These are phyloP conservation scores for Astropecten irregularis DNA, from an alignment of 53 echinoderm and acorn worm genomes.

Conservation along the genomic window DNA sequence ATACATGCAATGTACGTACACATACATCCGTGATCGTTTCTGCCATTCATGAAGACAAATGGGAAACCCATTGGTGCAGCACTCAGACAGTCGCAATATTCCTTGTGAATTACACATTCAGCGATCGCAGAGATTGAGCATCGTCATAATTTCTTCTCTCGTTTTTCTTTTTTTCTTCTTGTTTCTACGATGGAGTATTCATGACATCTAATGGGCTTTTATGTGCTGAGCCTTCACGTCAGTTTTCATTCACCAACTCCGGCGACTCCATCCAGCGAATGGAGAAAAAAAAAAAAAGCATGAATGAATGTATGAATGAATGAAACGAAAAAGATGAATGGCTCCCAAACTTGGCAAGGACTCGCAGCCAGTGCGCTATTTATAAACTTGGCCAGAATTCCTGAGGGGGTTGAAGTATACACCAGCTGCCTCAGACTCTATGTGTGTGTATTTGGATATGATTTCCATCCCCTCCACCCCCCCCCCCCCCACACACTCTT, in stretches of 20 bases:
- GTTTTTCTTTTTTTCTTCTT: too few relatives aligned
- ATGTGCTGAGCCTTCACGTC: not conserved
- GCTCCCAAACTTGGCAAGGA: constrained; percentile 41
- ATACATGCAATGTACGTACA: too few relatives aligned
- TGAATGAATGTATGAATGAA: constrained; percentile 38
- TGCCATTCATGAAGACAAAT: too few relatives aligned
- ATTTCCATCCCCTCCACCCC: not conserved
- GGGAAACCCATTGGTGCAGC: too few relatives aligned
- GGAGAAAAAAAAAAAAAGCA: not conserved
- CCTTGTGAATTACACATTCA: too few relatives aligned
- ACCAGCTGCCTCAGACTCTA: constrained; percentile 12
- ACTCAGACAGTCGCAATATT: too few relatives aligned
- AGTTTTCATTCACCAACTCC: constrained; percentile 41
- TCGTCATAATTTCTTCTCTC: too few relatives aligned
- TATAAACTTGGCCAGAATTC: not conserved
- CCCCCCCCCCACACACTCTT: not conserved
- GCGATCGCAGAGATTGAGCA: too few relatives aligned
- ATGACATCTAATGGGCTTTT: not conserved
- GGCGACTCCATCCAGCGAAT: too few relatives aligned
- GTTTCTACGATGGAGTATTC: too few relatives aligned
- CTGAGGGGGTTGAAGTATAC: not conserved
- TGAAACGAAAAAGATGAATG: not conserved
- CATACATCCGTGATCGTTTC: too few relatives aligned
- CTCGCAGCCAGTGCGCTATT: constrained; percentile 15
- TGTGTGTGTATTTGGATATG: constrained; percentile 4